phyloP scores from a whole-genome alignment of 2,797 vertebrate species.

The Hypotaenidia okinawae region DNA sequence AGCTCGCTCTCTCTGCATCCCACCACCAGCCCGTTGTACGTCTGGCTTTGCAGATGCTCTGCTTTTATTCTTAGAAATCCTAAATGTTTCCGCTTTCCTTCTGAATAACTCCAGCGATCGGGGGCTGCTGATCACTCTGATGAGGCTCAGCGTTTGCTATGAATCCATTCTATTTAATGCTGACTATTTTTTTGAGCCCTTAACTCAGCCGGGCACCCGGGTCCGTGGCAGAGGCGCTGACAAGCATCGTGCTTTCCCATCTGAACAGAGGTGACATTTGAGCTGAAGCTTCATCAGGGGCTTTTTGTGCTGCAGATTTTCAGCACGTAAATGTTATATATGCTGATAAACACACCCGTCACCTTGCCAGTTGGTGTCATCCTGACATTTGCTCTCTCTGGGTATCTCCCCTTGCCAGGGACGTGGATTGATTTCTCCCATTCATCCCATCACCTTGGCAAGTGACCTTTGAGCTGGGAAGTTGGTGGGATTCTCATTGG shows the following conservation, averaged over 20 bases:
- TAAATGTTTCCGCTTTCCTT: conserved; percentile 45
- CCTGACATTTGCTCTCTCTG: not conserved
- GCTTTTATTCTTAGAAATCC: conserved; percentile 64
- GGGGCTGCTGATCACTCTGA: conserved; percentile 11
- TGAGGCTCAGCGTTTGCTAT: not conserved
- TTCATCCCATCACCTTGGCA: not conserved
- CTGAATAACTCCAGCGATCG: not conserved
- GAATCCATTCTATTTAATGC: conserved; percentile 21
- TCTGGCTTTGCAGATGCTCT: conserved; percentile 60
- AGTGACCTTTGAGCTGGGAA: not conserved
- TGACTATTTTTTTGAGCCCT: not conserved
- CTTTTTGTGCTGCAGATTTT: conserved; percentile 21
- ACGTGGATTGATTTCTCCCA: not conserved
- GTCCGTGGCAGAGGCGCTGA: not conserved
- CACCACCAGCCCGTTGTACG: conserved; percentile 12
- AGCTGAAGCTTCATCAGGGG: conserved; percentile 20
- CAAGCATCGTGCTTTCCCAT: not conserved
- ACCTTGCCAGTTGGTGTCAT: not conserved
- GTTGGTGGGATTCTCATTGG: not conserved
- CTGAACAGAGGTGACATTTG: conserved; percentile 52
- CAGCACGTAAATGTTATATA: not conserved
- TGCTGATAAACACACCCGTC: conserved; percentile 36
- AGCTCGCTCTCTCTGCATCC: not conserved
- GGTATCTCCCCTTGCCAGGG: not conserved
- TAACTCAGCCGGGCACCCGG: not conserved